phyloP scores from a whole-genome alignment of 2,113 vertebrate species.

The Pseudorasbora parva region DNA sequence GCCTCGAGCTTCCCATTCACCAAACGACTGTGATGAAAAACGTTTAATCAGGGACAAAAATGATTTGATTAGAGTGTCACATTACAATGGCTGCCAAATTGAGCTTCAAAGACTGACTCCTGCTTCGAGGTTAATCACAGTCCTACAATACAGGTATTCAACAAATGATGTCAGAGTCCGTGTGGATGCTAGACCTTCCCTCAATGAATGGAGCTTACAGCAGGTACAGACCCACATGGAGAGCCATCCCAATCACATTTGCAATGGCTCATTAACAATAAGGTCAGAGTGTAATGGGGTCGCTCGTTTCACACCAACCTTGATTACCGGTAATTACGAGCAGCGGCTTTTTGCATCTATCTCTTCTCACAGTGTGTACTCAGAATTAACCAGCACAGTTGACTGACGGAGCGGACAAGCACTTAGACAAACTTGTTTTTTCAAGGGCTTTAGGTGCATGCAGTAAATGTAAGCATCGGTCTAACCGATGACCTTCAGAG shows the following conservation, averaged over 20 bases:
- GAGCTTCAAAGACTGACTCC: slow-evolving; percentile 52
- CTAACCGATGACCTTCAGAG: slow-evolving; percentile 35
- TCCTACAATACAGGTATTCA: slow-evolving; percentile 53
- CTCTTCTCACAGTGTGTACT: slow-evolving; percentile 2
- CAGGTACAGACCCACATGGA: slow-evolving; percentile 48
- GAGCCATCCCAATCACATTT: slow-evolving; percentile 55
- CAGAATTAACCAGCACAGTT: slow-evolving; percentile 26
- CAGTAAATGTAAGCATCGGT: slow-evolving; percentile 42
- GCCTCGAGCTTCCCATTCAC: slow-evolving; percentile 49
- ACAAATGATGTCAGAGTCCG: slow-evolving; percentile 45
- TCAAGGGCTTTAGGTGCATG: not conserved
- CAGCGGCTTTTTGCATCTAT: slow-evolving; percentile 50
- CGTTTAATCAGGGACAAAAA: slow-evolving; percentile 58
- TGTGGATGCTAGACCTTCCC: slow-evolving; percentile 45
- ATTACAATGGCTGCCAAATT: slow-evolving; percentile 57
- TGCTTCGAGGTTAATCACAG: slow-evolving; percentile 57
- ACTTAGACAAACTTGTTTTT: slow-evolving; percentile 1
- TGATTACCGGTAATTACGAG: slow-evolving; percentile 59
- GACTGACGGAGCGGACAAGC: slow-evolving; percentile 7
- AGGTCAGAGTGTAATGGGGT: slow-evolving; percentile 60
- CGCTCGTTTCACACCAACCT: slow-evolving; percentile 55
- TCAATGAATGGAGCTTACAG: slow-evolving; percentile 42
- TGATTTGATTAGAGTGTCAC: slow-evolving; percentile 56
- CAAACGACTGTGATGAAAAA: slow-evolving; percentile 48
- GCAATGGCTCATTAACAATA: slow-evolving; percentile 60